A percentile compares a stretch with the other conserved stretches of the same genome.
Evolutionary conservation across 2,113 vertebrate species (phyloP).

Genomic region (Bettongia penicillata): DNA sequence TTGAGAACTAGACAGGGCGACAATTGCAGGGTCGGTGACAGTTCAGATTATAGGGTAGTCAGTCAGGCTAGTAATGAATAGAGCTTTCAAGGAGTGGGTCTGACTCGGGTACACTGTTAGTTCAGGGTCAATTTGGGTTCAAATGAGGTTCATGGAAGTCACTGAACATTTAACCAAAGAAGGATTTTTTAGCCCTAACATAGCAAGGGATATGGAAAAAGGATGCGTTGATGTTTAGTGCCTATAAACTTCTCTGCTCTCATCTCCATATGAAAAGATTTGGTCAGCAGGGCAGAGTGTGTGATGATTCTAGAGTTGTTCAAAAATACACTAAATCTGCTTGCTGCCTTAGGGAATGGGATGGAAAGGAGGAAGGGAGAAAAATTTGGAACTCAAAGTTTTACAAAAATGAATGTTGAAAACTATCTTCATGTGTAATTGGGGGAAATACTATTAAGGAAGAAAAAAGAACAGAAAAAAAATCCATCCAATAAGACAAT

Average conservation of each 20-base stretch:
- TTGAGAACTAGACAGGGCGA: neutral
- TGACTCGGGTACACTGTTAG: neutral
- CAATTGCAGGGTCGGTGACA: neutral
- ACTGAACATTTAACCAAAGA: neutral
- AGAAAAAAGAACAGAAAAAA: too few species aligned
- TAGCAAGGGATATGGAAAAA: neutral
- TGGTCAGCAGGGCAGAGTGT: neutral
- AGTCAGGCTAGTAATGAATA: neutral
- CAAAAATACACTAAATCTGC: neutral
- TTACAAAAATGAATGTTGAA: too few species aligned
- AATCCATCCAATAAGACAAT: neutral
- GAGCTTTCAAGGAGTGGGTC: neutral
- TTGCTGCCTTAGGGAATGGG: too few species aligned
- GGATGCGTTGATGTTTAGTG: neutral
- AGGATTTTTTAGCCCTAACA: neutral
- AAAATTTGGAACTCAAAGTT: too few species aligned
- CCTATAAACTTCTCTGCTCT: neutral
- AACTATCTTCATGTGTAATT: too few species aligned
- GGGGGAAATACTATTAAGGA: too few species aligned
- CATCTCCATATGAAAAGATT: neutral
- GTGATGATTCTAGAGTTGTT: neutral
- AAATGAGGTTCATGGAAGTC: neutral
- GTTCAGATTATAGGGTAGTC: neutral
- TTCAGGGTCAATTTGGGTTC: neutral
- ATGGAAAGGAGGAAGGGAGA: too few species aligned